Conservation (phyloP, 2,113 vertebrate genomes). For the Alethe diademata region DNA sequence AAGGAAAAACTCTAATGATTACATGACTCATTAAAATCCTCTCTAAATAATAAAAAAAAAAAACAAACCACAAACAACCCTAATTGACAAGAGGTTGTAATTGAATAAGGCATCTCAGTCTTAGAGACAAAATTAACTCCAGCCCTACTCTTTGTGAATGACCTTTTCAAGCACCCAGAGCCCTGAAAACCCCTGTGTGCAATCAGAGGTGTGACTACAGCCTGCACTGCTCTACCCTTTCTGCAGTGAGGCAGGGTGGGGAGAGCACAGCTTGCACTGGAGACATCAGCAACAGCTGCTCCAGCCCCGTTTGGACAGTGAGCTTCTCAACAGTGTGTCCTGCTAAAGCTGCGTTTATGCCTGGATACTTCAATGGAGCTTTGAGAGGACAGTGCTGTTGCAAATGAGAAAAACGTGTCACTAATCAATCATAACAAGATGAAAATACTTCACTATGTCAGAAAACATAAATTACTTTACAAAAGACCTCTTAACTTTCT, state of each 20-base stretch:
- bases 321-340: background rate
- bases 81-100: background rate
- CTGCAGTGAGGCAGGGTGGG: background rate
- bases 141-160: background rate
- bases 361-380: background rate
- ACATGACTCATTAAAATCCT: background rate
- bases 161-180: background rate
- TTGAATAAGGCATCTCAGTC: background rate
- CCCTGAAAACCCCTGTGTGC: background rate
- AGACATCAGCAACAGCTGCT: background rate
- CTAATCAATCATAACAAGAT: background rate
- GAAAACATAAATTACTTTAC: background rate
- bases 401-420: background rate
- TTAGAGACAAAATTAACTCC: background rate
- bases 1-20: background rate
- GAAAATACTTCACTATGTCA: background rate
- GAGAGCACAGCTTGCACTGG: background rate
- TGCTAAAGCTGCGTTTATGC: background rate
- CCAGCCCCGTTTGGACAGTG: background rate
- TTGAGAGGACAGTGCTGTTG: background rate
- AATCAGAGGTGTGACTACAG: background rate
- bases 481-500: background rate
- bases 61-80: background rate
- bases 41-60: background rate
- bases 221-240: background rate